Evolutionary conservation across 2,797 vertebrate genomes (phyloP).

Genomic region (Hippocampus kuda): DNA sequence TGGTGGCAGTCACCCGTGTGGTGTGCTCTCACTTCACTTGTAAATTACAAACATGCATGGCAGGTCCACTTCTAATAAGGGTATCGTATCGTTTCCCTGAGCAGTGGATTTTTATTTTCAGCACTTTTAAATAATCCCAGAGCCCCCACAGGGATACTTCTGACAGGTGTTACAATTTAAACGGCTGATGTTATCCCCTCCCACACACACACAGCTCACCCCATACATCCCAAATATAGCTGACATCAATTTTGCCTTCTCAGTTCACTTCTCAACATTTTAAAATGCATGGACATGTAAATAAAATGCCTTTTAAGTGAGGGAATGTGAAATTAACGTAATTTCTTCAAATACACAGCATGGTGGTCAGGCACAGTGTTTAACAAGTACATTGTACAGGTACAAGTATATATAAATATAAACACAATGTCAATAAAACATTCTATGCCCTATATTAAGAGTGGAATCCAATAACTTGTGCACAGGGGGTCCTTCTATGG

Average conservation of each 20-base stretch:
- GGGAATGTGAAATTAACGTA: background rate
- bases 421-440: no score
- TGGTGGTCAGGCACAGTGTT: background rate
- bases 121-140: constrained; percentile 1
- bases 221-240: background rate
- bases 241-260: background rate
- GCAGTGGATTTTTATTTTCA: constrained; percentile 2
- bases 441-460: no score
- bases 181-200: background rate
- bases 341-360: background rate
- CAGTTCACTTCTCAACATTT: background rate
- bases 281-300: background rate
- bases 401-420: no score
- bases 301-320: background rate
- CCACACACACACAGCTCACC: background rate
- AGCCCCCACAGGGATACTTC: constrained; percentile 2
- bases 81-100: background rate
- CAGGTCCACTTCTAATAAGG: constrained; percentile 2
- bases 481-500: no score
- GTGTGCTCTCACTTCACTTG: background rate
- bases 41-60: background rate
- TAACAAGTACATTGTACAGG: no score
- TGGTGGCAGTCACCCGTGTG: background rate
- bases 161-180: constrained; percentile 8
- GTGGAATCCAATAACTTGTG: no score